These are phyloP conservation scores for Heloderma charlesbogerti DNA, from an alignment of 2,113 vertebrate species.

Conservation along the genomic window DNA sequence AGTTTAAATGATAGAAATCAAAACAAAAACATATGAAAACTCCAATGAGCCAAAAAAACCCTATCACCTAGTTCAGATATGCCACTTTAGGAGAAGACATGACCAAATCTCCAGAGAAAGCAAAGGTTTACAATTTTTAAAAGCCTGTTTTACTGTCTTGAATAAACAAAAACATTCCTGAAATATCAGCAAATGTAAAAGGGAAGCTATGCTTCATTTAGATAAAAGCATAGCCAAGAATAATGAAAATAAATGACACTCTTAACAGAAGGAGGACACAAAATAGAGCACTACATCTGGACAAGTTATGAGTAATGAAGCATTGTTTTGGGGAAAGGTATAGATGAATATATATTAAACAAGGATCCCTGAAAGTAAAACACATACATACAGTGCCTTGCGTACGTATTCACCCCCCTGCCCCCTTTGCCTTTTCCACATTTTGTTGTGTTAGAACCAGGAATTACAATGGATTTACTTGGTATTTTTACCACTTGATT, in stretches of 20 bases:
- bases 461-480: too few species aligned
- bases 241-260: slow-evolving; percentile 55
- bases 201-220: slow-evolving; percentile 7
- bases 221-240: slow-evolving; percentile 48
- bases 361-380: neutral
- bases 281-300: slow-evolving; percentile 11
- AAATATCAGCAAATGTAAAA: neutral
- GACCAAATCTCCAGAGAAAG: neutral
- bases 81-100: neutral
- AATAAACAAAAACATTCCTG: neutral
- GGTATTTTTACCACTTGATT: too few species aligned
- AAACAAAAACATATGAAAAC: neutral
- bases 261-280: slow-evolving; percentile 28
- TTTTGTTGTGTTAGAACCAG: too few species aligned
- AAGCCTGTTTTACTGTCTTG: neutral
- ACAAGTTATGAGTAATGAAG: slow-evolving; percentile 43
- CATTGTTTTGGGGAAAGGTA: slow-evolving; percentile 1
- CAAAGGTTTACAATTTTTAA: neutral
- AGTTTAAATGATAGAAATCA: neutral
- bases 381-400: too few species aligned
- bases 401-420: too few species aligned
- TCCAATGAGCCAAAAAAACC: neutral
- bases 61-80: neutral
- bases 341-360: slow-evolving; percentile 7
- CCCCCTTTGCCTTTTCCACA: too few species aligned